These are phyloP conservation scores for Enteromius trimaculatus DNA, from an alignment of 2,797 vertebrate species.

Conservation along the genomic window DNA sequence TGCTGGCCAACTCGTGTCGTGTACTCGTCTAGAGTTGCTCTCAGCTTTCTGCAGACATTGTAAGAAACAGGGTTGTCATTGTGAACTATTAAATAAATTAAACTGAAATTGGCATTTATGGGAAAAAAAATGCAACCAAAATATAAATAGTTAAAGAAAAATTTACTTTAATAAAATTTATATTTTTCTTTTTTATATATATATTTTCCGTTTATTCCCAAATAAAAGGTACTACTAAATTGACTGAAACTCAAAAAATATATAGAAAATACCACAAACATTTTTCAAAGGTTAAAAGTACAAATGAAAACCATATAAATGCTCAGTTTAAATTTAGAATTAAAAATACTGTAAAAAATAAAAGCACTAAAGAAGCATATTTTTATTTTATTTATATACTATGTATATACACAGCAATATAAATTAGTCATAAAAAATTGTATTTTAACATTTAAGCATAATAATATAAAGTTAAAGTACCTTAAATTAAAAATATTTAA, in stretches of 20 bases:
- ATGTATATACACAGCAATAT: not conserved
- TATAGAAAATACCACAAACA: not conserved
- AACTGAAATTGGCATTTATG: not conserved
- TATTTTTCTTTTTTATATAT: not conserved
- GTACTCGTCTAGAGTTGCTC: constrained; percentile 96
- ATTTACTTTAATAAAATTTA: not conserved
- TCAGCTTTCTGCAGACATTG: constrained; percentile 84
- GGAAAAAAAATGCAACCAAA: not conserved
- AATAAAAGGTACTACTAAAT: not conserved
- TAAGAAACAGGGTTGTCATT: not conserved
- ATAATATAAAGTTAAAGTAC: not conserved
- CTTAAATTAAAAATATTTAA: not conserved
- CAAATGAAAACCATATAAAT: not conserved
- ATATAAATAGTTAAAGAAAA: not conserved
- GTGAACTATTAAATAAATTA: not conserved
- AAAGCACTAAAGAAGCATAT: not conserved
- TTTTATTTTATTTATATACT: no score
- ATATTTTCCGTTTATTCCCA: not conserved
- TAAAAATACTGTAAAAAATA: not conserved
- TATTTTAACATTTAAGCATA: not conserved
- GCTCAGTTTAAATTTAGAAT: not conserved
- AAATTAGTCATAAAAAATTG: not conserved
- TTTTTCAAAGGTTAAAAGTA: not conserved
- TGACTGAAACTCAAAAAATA: not conserved
- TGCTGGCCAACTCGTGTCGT: constrained; percentile 97